Evolutionary conservation across 1,140 invertebrate genomes (phyloP), one percentile per base, ranked within the genome.

Genomic region (Vanessa tameamea): DNA sequence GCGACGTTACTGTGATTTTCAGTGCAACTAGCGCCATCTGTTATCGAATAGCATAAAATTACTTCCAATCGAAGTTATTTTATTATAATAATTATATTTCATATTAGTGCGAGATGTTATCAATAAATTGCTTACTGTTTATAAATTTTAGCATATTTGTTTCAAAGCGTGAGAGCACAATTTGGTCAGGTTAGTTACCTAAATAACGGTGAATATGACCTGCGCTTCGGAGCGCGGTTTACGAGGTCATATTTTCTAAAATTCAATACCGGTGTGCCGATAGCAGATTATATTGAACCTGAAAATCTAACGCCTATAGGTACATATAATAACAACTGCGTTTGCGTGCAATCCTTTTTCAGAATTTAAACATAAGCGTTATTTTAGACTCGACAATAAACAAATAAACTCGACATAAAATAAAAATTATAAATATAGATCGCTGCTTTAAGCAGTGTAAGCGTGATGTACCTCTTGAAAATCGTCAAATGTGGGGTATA

Each of bases 201-300:
- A 31, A 61, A 61, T 37, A 61, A 31, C 51, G 13, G 23, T 31
- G 16, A 37, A 70, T 57, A 57, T 68, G 20, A 66, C 65, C 66
- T 77, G 72, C 67, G 72, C 67, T 66, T 57, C 64, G 72, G 76
- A 50, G 73, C 76, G 73, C 68, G 61, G 72, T 78, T 81, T 80
- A 78, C 76, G 80, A 79, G 68, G 67, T 75, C 79, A 70, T 86
- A 85, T 82, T 88, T 85, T 84, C 83, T 83, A 87, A 88, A 88
- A 86, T 87, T 84, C 84, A 88, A 87, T 88, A 87, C 76, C 80
- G 76, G 70, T 79, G 72, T 77, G 55, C 65, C 77, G 71, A 78
- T 75, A 75, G 73, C 64, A 31, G 57, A 61, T 61, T 61, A 61
- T 59, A 59, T 59, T 59, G 55, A 26, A 23, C 55, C 55, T 59